A percentile compares a stretch with the other conserved stretches of the same genome.
phyloP scores from a whole-genome alignment of 2,797 vertebrate species.

The Enteromius argenteus region DNA sequence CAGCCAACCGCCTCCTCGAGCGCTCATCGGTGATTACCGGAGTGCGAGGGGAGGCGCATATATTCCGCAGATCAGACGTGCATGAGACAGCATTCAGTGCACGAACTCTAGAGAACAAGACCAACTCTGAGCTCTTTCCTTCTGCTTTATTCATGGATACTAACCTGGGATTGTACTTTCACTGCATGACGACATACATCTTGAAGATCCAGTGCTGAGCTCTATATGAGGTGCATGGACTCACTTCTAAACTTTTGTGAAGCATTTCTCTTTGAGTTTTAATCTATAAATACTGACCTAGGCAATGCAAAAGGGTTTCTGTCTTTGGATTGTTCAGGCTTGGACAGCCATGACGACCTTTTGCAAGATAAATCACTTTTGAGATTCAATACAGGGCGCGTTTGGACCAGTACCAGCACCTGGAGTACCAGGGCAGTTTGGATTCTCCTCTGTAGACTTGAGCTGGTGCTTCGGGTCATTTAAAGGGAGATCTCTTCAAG shows the following conservation, averaged over 20 bases:
- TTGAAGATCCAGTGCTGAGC: not conserved
- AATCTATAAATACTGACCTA: not conserved
- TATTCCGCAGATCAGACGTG: constrained; percentile 74
- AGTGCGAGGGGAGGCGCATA: constrained; percentile 79
- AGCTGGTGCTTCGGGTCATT: constrained; percentile 53
- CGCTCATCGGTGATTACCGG: constrained; percentile 72
- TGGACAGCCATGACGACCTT: constrained; percentile 78
- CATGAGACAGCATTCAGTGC: constrained; percentile 74
- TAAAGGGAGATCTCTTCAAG: constrained; percentile 78
- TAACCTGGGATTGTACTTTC: constrained; percentile 27
- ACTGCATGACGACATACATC: constrained; percentile 58
- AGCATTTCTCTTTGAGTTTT: not conserved
- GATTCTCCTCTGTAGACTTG: constrained; percentile 31
- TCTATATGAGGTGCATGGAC: constrained; percentile 13
- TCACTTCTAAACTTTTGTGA: not conserved
- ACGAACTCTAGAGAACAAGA: constrained; percentile 59
- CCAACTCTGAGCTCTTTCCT: constrained; percentile 57
- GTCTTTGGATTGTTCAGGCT: constrained; percentile 58
- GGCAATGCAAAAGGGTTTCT: constrained; percentile 4
- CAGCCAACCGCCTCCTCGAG: constrained; percentile 77
- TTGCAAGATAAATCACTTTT: constrained; percentile 56
- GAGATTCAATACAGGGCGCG: constrained; percentile 46
- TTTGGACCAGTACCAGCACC: constrained; percentile 63
- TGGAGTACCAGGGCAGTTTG: constrained; percentile 32
- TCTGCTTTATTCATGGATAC: constrained; percentile 41